Percentiles rank a stretch among this genome's conserved stretches.
phyloP scores from a whole-genome alignment of 2,797 vertebrate species.

The Sarcophilus harrisii region DNA sequence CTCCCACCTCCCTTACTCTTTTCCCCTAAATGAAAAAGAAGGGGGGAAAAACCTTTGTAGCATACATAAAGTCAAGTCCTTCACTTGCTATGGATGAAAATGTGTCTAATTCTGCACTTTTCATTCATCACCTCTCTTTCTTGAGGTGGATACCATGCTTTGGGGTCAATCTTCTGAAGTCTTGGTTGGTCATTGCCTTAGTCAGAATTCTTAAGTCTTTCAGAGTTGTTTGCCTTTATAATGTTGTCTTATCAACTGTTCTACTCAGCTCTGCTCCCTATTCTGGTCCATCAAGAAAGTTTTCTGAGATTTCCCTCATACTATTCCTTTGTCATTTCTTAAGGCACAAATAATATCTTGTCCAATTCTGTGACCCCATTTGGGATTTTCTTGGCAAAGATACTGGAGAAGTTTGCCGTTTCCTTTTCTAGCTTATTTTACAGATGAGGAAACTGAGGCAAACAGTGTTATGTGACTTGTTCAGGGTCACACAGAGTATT shows the following conservation, averaged over 20 bases:
- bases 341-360: too few species aligned
- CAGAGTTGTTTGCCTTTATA: neutral
- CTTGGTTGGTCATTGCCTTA: neutral
- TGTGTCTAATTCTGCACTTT: neutral
- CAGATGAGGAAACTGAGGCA: too few species aligned
- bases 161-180: neutral
- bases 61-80: neutral
- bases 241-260: neutral
- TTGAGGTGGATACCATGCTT: neutral
- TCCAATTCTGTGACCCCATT: too few species aligned
- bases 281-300: neutral
- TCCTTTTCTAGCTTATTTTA: too few species aligned
- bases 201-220: neutral
- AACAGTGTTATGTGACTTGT: too few species aligned
- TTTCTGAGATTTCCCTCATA: neutral
- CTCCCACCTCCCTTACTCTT: neutral
- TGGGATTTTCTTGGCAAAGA: too few species aligned
- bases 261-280: neutral
- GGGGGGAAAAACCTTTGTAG: neutral
- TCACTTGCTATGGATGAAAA: neutral
- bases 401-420: too few species aligned
- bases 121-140: neutral
- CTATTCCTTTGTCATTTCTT: neutral
- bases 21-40: neutral
- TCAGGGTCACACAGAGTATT: too few species aligned